Base-by-base conservation (phyloP, 2,113 vertebrate species). In the Hippolais icterina region DNA sequence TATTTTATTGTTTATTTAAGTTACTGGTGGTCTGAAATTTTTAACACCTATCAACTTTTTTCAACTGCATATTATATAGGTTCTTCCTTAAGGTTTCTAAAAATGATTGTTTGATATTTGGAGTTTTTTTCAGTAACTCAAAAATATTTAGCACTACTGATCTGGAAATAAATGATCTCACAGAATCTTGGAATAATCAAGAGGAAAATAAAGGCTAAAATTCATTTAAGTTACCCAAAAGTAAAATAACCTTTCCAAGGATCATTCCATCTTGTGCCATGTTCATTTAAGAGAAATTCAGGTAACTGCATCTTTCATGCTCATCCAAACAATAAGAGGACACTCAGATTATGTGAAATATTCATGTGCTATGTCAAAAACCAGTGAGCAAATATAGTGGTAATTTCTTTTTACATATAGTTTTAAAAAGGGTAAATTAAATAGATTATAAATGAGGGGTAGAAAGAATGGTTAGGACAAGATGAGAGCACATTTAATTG, bases 111-210 rank as follows among this genome's bases (percentile, higher is more conserved):
- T 96, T 91, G 68, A 94, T 87, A 89, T 76, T 96, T 93, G 89
- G 87, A 92, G 53, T 8, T 87, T 66, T 94, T 94, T 94, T 90
- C 79, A 90, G 23, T 72, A 61, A 66, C 64, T 76, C 39, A 65
- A 79, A 94, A 96, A 59, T 86, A 72, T 44, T 71, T 87, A 96
- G 42, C 57, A 76, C 56, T 92, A n/a, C 63, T 89, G 42, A 78
- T 74, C 84, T 94, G 60, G 39, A 90, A 97, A 82, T 28, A 95
- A 94, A 83, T 14, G 3, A 71, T 54, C 70, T 83, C 70, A 80
- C 28, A 82, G 50, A 96, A 92, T 93, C 86, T 69, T 90, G 66
- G 80, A 96, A 93, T 61, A 96, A 91, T 94, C 88, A 95, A 95
- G 77, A 85, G 88, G 90, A 93, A 96, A 96, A 87, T 66, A 75